Conservation (phyloP, 1,140 invertebrate genomes). For the Pseudobourletiella spinata region DNA sequence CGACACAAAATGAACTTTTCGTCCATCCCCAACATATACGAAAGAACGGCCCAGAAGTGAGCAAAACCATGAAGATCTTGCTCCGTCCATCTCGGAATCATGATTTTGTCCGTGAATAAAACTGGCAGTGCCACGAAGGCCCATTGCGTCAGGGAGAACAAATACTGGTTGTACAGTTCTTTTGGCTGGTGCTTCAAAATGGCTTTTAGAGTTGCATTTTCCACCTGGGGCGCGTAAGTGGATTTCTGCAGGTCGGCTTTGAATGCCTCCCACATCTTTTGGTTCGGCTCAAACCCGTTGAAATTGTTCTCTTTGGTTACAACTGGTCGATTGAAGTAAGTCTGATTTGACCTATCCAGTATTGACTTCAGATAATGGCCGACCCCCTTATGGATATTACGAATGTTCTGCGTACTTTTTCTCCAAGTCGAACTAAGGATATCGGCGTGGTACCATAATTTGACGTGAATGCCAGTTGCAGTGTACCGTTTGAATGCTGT, state of each 20-base stretch:
- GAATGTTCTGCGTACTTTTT: not conserved
- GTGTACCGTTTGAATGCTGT: slow-evolving; percentile 10
- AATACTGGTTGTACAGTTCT: slow-evolving; percentile 39
- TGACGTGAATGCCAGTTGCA: slow-evolving; percentile 4
- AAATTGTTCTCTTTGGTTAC: too few relatives aligned
- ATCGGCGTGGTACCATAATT: slow-evolving; percentile 6
- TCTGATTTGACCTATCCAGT: not conserved
- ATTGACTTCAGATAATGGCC: not conserved
- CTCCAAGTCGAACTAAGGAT: not conserved
- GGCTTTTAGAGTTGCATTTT: not conserved
- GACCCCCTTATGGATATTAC: not conserved
- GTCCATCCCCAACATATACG: slow-evolving; percentile 41
- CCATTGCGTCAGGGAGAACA: slow-evolving; percentile 42
- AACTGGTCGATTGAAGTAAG: not conserved
- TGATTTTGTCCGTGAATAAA: slow-evolving; percentile 38
- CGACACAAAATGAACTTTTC: slow-evolving; percentile 41
- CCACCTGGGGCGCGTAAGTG: not conserved
- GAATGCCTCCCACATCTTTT: not conserved
- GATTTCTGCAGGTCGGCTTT: not conserved
- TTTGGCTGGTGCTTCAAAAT: not conserved
- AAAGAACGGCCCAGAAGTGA: slow-evolving; percentile 43
- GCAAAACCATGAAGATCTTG: slow-evolving; percentile 41
- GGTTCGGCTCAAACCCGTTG: too few relatives aligned
- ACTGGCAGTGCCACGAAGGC: slow-evolving; percentile 42
- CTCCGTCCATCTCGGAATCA: slow-evolving; percentile 31